phyloP scores from a whole-genome alignment of 1,140 invertebrate genomes.

The Daktulosphaira vitifoliae region DNA sequence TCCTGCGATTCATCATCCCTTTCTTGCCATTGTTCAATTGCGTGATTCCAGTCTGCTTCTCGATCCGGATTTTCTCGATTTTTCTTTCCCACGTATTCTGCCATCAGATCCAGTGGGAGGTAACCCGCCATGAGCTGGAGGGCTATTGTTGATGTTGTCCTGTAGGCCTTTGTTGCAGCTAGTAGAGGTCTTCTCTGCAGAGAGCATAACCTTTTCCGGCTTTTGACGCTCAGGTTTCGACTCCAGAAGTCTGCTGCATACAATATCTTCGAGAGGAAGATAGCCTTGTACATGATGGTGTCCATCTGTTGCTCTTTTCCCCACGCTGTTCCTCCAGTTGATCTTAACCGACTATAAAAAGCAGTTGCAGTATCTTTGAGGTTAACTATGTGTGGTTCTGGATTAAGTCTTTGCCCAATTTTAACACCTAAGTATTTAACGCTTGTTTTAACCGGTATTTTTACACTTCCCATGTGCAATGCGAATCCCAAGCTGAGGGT shows the following conservation, averaged over 20 bases:
- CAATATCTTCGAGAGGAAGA: background rate
- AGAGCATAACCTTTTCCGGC: too few species aligned
- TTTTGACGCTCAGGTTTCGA: background rate
- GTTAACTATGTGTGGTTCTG: background rate
- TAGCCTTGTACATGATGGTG: background rate
- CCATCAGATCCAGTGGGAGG: too few species aligned
- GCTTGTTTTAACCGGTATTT: background rate
- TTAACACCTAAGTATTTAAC: background rate
- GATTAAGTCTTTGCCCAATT: background rate
- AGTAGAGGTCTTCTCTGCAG: too few species aligned
- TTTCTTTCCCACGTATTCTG: too few species aligned
- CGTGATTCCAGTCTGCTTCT: background rate
- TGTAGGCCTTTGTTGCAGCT: too few species aligned
- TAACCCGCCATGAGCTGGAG: too few species aligned
- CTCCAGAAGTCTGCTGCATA: background rate
- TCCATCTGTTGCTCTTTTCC: background rate
- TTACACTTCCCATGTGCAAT: background rate
- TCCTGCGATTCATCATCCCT: conserved; percentile 26
- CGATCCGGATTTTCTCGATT: background rate
- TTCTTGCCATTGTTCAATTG: conserved; percentile 30
- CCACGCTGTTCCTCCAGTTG: background rate
- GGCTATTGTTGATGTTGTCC: too few species aligned
- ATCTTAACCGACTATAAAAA: background rate
- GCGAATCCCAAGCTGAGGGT: too few species aligned
- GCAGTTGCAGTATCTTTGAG: rapidly evolving